Conservation (phyloP, 2,797 vertebrate genomes). For the Rhynchonycteris naso region DNA sequence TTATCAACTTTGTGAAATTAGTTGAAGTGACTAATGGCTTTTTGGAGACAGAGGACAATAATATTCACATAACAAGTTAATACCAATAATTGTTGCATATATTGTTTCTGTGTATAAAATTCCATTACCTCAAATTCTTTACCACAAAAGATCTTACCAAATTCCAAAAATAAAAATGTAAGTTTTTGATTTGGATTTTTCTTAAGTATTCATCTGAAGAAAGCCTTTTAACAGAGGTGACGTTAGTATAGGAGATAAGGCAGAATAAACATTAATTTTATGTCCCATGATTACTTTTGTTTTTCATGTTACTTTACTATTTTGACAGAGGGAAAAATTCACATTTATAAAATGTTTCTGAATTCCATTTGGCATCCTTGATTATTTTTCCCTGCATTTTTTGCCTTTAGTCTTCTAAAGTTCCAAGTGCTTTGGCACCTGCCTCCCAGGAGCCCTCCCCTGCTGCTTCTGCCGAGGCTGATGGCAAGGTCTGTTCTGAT, state of each 20-base stretch:
- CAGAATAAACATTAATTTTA: not conserved
- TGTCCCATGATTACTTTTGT: constrained; percentile 32
- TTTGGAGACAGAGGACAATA: not conserved
- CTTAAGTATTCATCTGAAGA: constrained; percentile 31
- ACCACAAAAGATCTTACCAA: constrained; percentile 42
- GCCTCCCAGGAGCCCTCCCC: constrained; percentile 90
- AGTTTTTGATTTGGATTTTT: constrained; percentile 52
- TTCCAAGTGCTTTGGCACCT: constrained; percentile 92
- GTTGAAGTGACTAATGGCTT: constrained; percentile 15
- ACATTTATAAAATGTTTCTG: constrained; percentile 65
- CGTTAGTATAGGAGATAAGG: constrained; percentile 1
- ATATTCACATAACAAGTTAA: not conserved
- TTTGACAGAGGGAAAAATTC: constrained; percentile 53
- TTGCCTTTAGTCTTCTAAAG: constrained; percentile 93
- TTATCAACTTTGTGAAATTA: not conserved
- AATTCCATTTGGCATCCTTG: constrained; percentile 78
- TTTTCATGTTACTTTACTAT: constrained; percentile 51
- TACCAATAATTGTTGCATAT: not conserved
- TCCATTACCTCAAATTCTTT: constrained; percentile 22
- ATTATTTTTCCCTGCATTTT: constrained; percentile 84
- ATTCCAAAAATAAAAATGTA: constrained; percentile 4
- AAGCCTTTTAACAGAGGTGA: constrained; percentile 18
- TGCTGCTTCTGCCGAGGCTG: constrained; percentile 90
- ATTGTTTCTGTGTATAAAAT: not conserved
- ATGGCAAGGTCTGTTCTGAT: constrained; percentile 95